phyloP scores from a whole-genome alignment of 2,888 invertebrate genomes.

The Rapana venosa region DNA sequence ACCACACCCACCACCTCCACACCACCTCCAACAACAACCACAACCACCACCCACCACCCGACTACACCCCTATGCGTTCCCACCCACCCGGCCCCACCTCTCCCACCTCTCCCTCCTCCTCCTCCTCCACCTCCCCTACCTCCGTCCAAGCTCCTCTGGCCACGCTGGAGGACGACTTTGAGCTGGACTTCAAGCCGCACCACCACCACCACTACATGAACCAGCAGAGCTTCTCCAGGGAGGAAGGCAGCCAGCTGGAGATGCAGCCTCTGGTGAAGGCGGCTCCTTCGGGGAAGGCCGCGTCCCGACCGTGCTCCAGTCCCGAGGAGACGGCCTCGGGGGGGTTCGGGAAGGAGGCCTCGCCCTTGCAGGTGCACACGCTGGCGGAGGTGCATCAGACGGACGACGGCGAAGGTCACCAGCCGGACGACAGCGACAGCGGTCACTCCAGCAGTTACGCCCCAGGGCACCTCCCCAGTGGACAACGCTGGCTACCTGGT shows the following conservation, averaged over 20 bases:
- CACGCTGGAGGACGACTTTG: constrained; percentile 40
- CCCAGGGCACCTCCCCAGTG: constrained; percentile 63
- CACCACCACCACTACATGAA: constrained; percentile 60
- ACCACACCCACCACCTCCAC: not conserved
- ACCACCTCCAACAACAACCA: constrained; percentile 8
- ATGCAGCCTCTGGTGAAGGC: constrained; percentile 57
- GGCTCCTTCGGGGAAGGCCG: constrained; percentile 2
- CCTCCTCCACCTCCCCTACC: constrained; percentile 51
- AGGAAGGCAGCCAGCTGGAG: constrained; percentile 49
- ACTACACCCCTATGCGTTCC: constrained; percentile 56
- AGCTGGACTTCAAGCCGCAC: constrained; percentile 43
- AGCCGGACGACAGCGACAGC: constrained; percentile 69
- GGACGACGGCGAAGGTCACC: constrained; percentile 48
- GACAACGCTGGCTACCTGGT: constrained; percentile 71
- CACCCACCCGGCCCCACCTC: no score
- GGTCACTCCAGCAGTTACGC: constrained; percentile 72
- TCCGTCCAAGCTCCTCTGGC: constrained; percentile 44
- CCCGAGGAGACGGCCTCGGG: constrained; percentile 38
- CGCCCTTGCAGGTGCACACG: constrained; percentile 57
- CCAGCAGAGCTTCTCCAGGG: constrained; percentile 61
- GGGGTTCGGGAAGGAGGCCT: constrained; percentile 50
- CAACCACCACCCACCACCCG: constrained; percentile 23
- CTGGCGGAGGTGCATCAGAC: constrained; percentile 58
- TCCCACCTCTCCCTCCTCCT: constrained; percentile 46
- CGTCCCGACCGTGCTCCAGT: constrained; percentile 36